These are phyloP conservation scores for Pteruthius melanotis DNA, from an alignment of 2,113 vertebrate species.

Conservation along the genomic window DNA sequence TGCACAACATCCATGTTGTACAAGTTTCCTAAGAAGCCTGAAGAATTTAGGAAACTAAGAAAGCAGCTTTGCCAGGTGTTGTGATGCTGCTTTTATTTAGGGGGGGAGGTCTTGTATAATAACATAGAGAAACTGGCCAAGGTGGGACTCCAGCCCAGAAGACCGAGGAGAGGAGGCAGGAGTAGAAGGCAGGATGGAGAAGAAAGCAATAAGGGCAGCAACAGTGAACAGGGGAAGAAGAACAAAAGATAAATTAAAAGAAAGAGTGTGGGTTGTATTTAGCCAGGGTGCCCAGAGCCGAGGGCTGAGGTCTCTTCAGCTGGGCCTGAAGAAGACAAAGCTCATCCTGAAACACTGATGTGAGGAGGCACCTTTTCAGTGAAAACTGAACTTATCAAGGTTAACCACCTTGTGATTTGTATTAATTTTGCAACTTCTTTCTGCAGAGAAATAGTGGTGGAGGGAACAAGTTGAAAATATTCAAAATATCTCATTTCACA, in stretches of 20 bases:
- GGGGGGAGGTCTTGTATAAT: rapidly evolving
- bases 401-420: background rate
- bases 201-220: background rate
- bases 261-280: background rate
- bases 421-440: background rate
- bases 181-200: background rate
- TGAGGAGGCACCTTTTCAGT: background rate
- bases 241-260: background rate
- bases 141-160: background rate
- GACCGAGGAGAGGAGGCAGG: background rate
- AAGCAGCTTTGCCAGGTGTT: background rate
- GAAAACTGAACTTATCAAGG: background rate
- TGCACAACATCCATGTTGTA: rapidly evolving
- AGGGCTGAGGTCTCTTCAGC: background rate
- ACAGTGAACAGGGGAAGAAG: background rate
- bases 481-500: background rate
- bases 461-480: background rate
- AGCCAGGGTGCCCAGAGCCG: background rate
- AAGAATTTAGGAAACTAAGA: background rate
- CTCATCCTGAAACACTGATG: background rate
- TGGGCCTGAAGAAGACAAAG: background rate
- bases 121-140: background rate
- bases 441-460: background rate
- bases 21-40: background rate
- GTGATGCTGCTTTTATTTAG: background rate